phyloP scores from a whole-genome alignment of 2,888 invertebrate genomes.

The Sacculina carcini region DNA sequence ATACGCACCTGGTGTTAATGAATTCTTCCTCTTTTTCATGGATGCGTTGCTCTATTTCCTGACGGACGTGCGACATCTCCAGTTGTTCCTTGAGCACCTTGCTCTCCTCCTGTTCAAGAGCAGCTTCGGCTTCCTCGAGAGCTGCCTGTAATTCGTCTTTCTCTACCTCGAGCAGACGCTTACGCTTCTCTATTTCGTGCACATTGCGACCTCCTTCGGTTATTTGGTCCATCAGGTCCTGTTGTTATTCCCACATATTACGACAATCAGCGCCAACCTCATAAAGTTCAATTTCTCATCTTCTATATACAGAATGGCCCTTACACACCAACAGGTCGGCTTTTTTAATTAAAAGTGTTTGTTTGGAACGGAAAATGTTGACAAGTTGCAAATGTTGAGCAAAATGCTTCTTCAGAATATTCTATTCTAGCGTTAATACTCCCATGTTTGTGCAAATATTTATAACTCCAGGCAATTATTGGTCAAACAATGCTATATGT shows the following conservation, averaged over 20 bases:
- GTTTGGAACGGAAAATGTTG: too few species aligned
- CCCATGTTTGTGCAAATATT: too few species aligned
- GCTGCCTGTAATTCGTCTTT: conserved; percentile 98
- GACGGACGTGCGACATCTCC: conserved; percentile 90
- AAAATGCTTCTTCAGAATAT: too few species aligned
- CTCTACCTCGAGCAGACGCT: conserved; percentile 93
- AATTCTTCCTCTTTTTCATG: conserved; percentile 99
- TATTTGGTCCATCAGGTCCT: conserved; percentile 94
- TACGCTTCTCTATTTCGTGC: conserved; percentile 31
- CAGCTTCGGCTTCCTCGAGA: conserved; percentile 94
- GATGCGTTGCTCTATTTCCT: conserved; percentile 96
- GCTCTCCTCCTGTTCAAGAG: conserved; percentile 98
- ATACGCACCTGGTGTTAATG: conserved; percentile 54
- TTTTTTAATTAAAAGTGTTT: too few species aligned
- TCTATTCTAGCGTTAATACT: too few species aligned
- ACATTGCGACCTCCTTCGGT: conserved; percentile 40
- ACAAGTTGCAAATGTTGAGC: too few species aligned
- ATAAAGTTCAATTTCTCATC: too few species aligned
- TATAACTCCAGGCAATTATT: too few species aligned
- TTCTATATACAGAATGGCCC: too few species aligned
- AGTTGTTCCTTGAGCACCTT: conserved; percentile 44
- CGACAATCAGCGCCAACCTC: not conserved
- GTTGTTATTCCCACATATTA: too few species aligned
- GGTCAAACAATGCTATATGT: too few species aligned
- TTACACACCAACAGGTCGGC: too few species aligned